Evolutionary conservation across 2,888 invertebrate species (phyloP).

Genomic region (Altica lythri): DNA sequence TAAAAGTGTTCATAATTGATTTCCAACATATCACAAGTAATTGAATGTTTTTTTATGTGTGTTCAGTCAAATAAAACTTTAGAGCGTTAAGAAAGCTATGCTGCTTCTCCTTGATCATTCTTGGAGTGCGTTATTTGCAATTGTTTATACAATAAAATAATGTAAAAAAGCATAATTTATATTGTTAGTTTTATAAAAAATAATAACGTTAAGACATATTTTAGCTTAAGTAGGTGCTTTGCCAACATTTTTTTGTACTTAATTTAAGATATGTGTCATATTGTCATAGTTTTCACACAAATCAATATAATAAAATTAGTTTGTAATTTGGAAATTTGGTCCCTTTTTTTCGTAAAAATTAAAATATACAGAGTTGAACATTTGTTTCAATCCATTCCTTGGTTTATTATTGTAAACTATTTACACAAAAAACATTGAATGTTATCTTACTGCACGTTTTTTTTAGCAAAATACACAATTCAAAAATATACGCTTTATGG

Average conservation of each 20-base stretch:
- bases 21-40: too few species aligned
- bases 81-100: too few species aligned
- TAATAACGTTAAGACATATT: too few species aligned
- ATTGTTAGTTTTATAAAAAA: too few species aligned
- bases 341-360: constrained; percentile 14
- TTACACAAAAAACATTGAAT: constrained; percentile 31
- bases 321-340: constrained; percentile 15
- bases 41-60: too few species aligned
- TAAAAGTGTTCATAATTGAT: too few species aligned
- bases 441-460: constrained; percentile 17
- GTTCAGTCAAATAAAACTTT: too few species aligned
- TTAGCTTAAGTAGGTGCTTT: too few species aligned
- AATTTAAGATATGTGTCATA: constrained; percentile 21
- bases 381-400: constrained; percentile 22
- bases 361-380: neutral
- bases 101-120: neutral
- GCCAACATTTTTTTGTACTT: constrained; percentile 6
- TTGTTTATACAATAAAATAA: neutral
- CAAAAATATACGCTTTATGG: constrained; percentile 34
- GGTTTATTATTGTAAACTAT: constrained; percentile 9
- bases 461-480: constrained; percentile 30
- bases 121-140: neutral
- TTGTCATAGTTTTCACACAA: constrained; percentile 12
- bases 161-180: too few species aligned
- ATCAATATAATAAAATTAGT: neutral